Evolutionary conservation across 2,888 invertebrate species (phyloP), one percentile per base, ranked within the genome.

Genomic region (Halictus ligatus): DNA sequence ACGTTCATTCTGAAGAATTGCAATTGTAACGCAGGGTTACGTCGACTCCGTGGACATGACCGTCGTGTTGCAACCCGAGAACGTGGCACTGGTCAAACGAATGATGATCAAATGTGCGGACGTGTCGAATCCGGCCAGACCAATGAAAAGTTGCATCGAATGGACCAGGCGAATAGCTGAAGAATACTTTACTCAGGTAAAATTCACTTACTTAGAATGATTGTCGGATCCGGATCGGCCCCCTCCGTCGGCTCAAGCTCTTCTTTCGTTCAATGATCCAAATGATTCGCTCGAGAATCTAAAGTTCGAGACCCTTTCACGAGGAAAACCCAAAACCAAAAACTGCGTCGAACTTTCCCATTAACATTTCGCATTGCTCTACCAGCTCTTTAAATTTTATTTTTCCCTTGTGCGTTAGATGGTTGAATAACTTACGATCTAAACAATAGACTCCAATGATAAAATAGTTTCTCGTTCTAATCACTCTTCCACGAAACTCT

Each of bases 31-130:
- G 18, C 64, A 94, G 95, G 83, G 86, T 58, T 91, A 88, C 85
- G 87, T 92, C 12, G 94, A 94, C 75, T 89, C 91, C 50, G 50
- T 93, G 29, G 94, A 95, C 77, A 92, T 93, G 91, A 89, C 94
- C 6, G 91, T 93, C 6, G 93, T 97, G 64, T 95, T 96, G 35
- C 96, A 96, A 54, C 97, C 97, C 2, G 99, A 99, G 94, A 99
- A 99, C 94, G 97, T 98, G 84, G 97, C 97, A 64, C 96, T 99
- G 60, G 97, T 99, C 86, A 98, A 98, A 94, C 96, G 99, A 88
- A 99, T 99, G 98, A 97, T 99, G 96, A 99, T 99, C 94, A 99
- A 99, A 95, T 99, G 99, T 95, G 99, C 99, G 0, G 99, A 99
- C 95, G 99, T 99, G 48, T 99, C 99, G 86, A 99, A 99, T 96